A percentile compares a stretch with the other conserved stretches of the same genome.
Evolutionary conservation across 2,113 vertebrate species (phyloP).

Genomic region (Xiphias gladius): DNA sequence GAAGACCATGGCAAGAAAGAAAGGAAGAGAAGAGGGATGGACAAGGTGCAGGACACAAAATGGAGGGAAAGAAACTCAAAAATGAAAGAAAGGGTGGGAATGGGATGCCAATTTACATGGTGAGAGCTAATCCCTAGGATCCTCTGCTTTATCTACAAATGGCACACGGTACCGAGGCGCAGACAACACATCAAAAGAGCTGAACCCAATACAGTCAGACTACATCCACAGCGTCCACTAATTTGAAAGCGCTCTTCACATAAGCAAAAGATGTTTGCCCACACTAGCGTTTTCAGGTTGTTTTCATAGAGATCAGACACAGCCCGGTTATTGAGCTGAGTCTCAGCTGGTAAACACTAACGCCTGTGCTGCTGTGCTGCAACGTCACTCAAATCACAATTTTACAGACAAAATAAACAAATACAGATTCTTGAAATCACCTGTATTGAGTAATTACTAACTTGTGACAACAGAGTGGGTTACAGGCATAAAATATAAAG

Average conservation of each 20-base stretch:
- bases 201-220: neutral
- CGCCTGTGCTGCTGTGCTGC: neutral
- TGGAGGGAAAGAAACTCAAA: neutral
- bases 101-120: conserved; percentile 63
- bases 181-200: conserved; percentile 14
- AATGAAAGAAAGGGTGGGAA: conserved; percentile 23
- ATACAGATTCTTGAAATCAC: neutral
- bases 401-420: neutral
- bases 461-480: neutral
- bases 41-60: neutral
- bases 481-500: no score
- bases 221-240: neutral
- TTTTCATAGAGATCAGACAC: neutral
- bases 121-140: conserved; percentile 65
- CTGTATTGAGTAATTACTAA: neutral
- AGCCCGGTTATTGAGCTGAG: neutral
- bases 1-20: no score
- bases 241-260: neutral
- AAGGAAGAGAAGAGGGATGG: neutral
- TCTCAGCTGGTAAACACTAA: neutral
- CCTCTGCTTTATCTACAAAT: conserved; percentile 64
- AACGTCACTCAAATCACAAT: neutral
- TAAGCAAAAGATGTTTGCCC: no score
- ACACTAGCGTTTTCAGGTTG: neutral
- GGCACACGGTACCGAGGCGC: conserved; percentile 47